A percentile compares a stretch with the other conserved stretches of the same genome.
Conservation (phyloP, 2,888 invertebrate species). For the Ephialtes manifestator region DNA sequence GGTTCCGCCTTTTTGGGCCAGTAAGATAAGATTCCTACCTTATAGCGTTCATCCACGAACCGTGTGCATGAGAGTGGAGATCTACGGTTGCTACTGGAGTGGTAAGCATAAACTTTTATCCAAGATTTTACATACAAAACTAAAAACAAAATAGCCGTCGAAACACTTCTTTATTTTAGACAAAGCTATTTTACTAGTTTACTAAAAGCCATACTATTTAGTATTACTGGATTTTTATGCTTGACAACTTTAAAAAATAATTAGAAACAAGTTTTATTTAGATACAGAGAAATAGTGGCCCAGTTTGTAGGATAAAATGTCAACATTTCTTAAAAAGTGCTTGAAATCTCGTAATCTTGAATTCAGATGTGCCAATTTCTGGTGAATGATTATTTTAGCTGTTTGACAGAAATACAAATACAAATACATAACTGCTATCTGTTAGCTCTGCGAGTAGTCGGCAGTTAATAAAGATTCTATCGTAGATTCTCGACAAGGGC, state of each 20-base stretch:
- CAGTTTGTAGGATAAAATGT: too few species aligned
- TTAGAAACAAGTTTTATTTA: too few species aligned
- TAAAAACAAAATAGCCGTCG: too few species aligned
- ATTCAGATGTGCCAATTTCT: background rate
- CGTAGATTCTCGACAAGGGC: conserved; percentile 25
- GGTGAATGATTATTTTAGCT: background rate
- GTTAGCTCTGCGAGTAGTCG: background rate
- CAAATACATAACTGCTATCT: background rate
- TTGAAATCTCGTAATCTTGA: background rate
- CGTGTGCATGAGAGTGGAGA: conserved; percentile 96
- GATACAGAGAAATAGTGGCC: too few species aligned
- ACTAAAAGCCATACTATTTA: too few species aligned
- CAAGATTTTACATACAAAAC: too few species aligned
- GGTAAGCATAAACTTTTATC: conserved; percentile 77
- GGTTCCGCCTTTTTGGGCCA: conserved; percentile 94
- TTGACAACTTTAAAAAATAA: too few species aligned
- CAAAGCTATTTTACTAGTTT: background rate
- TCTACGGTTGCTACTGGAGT: conserved; percentile 95
- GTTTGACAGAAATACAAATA: too few species aligned
- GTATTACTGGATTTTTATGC: too few species aligned
- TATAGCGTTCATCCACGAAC: conserved; percentile 94
- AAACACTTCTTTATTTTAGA: too few species aligned
- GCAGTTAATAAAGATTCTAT: conserved; percentile 5
- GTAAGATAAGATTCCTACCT: conserved; percentile 94
- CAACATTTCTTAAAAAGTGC: too few species aligned